Percentiles rank a stretch among this genome's conserved stretches.
Conservation (phyloP, 2,113 vertebrate genomes). For the Xenopus laevis region DNA sequence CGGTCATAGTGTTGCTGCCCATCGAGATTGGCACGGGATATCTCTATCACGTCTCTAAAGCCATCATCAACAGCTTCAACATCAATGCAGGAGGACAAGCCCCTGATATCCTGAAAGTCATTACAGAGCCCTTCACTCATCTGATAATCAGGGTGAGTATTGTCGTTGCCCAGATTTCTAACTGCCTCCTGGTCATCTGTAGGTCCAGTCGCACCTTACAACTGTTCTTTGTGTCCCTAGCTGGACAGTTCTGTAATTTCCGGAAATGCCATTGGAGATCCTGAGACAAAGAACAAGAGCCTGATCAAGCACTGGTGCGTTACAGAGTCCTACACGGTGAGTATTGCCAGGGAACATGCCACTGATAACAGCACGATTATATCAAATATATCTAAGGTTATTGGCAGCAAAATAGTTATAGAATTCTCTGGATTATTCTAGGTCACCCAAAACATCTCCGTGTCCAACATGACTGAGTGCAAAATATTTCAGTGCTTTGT, state of each 20-base stretch:
- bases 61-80: conserved; percentile 76
- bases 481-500: conserved; percentile 12
- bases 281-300: conserved; percentile 76
- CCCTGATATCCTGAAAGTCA: conserved; percentile 87
- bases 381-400: too few species aligned
- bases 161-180: too few species aligned
- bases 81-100: conserved; percentile 82
- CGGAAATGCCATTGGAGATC: conserved; percentile 74
- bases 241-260: conserved; percentile 85
- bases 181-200: neutral
- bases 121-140: conserved; percentile 89
- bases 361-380: too few species aligned
- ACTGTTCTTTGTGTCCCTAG: conserved; percentile 55
- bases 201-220: too few species aligned
- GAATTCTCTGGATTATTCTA: neutral
- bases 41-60: conserved; percentile 74
- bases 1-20: conserved; percentile 81
- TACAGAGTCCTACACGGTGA: conserved; percentile 28
- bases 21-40: conserved; percentile 79
- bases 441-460: conserved; percentile 20
- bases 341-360: too few species aligned
- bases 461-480: conserved; percentile 37
- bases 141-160: conserved; percentile 84
- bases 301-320: conserved; percentile 87
- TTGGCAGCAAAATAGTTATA: too few species aligned